Percentiles rank a stretch among this genome's conserved stretches.
These are phyloP conservation scores for Cephus sareptanus DNA, from an alignment of 2,888 invertebrate genomes.

Conservation along the genomic window DNA sequence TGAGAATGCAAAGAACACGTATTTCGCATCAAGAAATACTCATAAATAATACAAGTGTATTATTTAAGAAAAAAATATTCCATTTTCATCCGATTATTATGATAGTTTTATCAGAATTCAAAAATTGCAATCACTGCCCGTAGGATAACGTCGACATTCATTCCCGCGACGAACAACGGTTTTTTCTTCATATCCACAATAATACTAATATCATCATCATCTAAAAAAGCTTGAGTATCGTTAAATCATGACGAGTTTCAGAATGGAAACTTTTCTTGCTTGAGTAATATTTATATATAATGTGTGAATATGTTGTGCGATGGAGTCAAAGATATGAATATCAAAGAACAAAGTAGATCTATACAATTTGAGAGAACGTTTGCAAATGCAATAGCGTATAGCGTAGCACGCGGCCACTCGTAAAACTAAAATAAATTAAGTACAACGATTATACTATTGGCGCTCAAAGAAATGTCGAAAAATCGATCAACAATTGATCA, in stretches of 20 bases:
- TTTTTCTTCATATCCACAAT: neutral
- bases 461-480: slow-evolving; percentile 24
- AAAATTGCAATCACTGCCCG: neutral
- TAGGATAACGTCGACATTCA: neutral
- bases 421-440: slow-evolving; percentile 55
- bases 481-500: neutral
- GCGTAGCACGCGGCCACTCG: neutral
- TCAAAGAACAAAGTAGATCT: neutral
- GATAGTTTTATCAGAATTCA: neutral
- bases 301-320: neutral
- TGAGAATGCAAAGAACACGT: too few species aligned
- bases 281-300: neutral
- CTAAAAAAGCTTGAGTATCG: neutral
- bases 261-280: too few species aligned
- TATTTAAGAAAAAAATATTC: neutral
- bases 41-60: neutral
- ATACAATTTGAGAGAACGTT: neutral
- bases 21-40: too few species aligned
- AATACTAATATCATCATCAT: neutral
- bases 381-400: neutral
- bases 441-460: slow-evolving; percentile 52
- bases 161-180: neutral
- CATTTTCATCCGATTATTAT: neutral
- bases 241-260: neutral
- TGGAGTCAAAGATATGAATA: neutral